phyloP scores from a whole-genome alignment of 2,888 invertebrate species.

The Aleiodes leptofemur region DNA sequence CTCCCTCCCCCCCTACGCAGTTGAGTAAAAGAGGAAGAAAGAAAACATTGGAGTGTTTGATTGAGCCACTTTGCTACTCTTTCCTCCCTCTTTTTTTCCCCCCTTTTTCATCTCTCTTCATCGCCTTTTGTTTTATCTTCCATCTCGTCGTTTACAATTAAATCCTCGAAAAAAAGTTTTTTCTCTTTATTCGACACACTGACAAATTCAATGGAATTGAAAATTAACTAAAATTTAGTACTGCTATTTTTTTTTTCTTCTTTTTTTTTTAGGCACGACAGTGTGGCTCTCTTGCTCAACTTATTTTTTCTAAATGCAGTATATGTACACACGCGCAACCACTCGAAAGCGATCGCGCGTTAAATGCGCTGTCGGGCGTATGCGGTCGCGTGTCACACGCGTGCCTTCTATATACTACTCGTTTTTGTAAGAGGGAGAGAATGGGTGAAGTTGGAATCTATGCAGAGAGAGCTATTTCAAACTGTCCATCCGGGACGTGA shows the following conservation, averaged over 20 bases:
- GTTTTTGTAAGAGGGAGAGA: constrained; percentile 42
- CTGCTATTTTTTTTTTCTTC: constrained; percentile 4
- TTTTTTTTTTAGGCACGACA: not conserved
- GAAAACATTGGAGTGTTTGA: constrained; percentile 49
- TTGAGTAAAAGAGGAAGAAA: constrained; percentile 20
- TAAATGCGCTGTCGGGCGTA: constrained; percentile 71
- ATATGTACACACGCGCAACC: constrained; percentile 68
- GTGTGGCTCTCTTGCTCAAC: constrained; percentile 31
- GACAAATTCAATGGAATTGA: not conserved
- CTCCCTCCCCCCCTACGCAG: not conserved
- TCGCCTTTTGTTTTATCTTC: constrained; percentile 21
- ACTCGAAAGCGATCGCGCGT: constrained; percentile 71
- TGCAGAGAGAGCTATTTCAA: constrained; percentile 26
- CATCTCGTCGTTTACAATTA: constrained; percentile 20
- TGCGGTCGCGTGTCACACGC: constrained; percentile 64
- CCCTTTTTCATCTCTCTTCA: not conserved
- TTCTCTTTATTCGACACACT: not conserved
- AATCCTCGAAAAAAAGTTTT: not conserved
- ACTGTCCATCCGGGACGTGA: constrained; percentile 9
- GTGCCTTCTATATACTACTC: constrained; percentile 51
- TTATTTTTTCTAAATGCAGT: constrained; percentile 35
- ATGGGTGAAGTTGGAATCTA: constrained; percentile 39
- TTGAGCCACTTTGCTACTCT: constrained; percentile 52
- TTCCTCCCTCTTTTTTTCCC: not conserved
- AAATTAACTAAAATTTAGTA: constrained; percentile 28